Base-by-base conservation (phyloP, 2,113 vertebrate species). In the Elephas maximus region DNA sequence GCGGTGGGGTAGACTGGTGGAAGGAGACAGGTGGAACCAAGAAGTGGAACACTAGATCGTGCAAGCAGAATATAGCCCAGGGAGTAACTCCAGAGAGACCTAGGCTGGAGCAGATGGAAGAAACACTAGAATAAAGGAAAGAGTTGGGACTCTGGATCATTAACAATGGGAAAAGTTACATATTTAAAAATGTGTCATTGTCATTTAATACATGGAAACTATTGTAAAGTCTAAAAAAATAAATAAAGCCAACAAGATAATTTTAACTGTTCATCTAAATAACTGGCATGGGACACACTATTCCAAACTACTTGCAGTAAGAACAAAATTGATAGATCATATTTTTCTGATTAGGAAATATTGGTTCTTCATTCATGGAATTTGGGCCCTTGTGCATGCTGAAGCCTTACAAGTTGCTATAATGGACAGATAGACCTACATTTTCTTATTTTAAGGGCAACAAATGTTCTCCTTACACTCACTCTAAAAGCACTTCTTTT, bases 371-470 rank as follows among this genome's bases (percentile, higher is more conserved):
- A 6, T 28, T 83, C 71, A 67, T 48, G 37, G 53, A 93, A 91
- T 9, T 0, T 33, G 18, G 67, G 28, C 71, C 69, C 33, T 2
- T 37, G 88, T 80, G 71, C 37, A 21, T 44, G 53, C 21, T 74
- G 4, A 95, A 88, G 7, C 0, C 44, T 76, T 69, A 62, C 28
- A 53, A 28, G 14, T 84, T 48, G 45, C 48, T 74, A 14, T 20
- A 28, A 33, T 85, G 67, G 67, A 80, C 21, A 84, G 63, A 83
- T 33, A 37, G 6, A 44, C 23, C 41, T 51, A 6, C 30, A 30
- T 28, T 5, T 48, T 94, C 80, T 94, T 51, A 82, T 77, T 81
- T 82, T n/a, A 94, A 24, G 28, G n/a, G 17, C 15, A 96, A 57
- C n/a, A 93, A 76, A 69, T 76, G 90, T 12, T 8, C 4, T 14